A percentile compares a stretch with the other conserved stretches of the same genome.
These are phyloP conservation scores for Pelobates fuscus DNA, from an alignment of 2,113 vertebrate species.

Conservation along the genomic window DNA sequence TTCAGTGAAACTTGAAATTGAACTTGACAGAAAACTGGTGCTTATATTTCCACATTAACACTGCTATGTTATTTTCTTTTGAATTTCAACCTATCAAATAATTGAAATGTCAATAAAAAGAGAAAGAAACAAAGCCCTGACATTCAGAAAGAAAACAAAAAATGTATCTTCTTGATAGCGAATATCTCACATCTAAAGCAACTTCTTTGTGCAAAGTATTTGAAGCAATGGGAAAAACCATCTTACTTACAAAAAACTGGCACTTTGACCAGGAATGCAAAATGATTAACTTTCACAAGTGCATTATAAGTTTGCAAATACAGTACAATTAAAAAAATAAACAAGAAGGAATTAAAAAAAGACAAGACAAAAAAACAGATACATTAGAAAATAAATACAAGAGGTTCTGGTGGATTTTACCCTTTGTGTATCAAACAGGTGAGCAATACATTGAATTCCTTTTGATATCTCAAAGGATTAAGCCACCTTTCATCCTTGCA, in stretches of 20 bases:
- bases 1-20: no score
- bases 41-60: neutral
- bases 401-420: neutral
- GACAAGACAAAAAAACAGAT: neutral
- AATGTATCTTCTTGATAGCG: neutral
- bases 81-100: no score
- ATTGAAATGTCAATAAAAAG: neutral
- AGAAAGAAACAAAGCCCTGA: neutral
- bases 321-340: constrained; percentile 12
- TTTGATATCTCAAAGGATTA: neutral
- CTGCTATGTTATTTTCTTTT: no score
- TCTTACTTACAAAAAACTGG: constrained; percentile 59
- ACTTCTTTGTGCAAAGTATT: constrained; percentile 64
- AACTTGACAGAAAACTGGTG: no score
- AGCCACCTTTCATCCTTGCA: neutral
- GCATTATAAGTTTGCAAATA: constrained; percentile 4
- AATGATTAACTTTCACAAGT: no score
- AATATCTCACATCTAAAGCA: neutral
- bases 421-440: neutral
- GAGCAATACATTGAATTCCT: neutral
- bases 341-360: constrained; percentile 25
- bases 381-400: neutral
- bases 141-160: neutral
- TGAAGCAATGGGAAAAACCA: constrained; percentile 87
- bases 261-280: constrained; percentile 56